Base-by-base conservation (phyloP, 2,888 invertebrate genomes). In the Macrosiphum euphorbiae region DNA sequence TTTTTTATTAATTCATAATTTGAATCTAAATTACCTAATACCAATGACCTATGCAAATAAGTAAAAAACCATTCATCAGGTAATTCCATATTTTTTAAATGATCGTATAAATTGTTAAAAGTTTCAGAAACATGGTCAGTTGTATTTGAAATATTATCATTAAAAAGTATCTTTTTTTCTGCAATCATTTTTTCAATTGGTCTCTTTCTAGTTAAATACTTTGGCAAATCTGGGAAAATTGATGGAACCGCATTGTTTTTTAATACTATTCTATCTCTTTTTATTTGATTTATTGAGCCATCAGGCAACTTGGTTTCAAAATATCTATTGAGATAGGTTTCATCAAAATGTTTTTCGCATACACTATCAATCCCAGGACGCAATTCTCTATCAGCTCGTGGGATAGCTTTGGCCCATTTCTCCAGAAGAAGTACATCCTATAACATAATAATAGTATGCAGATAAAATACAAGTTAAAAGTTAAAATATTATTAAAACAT, bases 401-500 rank as follows among this genome's bases (percentile, higher is more conserved):
- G 50, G 50, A 87, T 87, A 13, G 86, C 47, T 16, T 87, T 87
- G 16, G n/a, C 87, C 87, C 87, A 87, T 87, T 87, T 87, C 50
- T 87, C n/a, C n/a, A 87, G 50, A 87, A 87, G 50, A 4, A n/a
- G n/a, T 50, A 50, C 28, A 1, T 87, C 50, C 87, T 52, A n/a
- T 87, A 87, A 87, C 20, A 87, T 50, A 87, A 87, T 87, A 87
- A 87, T 50, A 87, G 52, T 87, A 87, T 50, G 87, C 50, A 87
- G 50, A 87, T 35, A 87, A 50, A 87, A 35, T 50, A 87, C 4
- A n/a, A 87, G 87, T 50, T 50, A 8, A 58, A 26, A 58, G 24
- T 26, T 7, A 58, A 58, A 58, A 58, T 58, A n/a, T 35, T 87
- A 87, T n/a, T 52, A 41, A 52, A 88, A 88, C 52, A n/a, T 52